Evolutionary conservation across 2,888 invertebrate genomes (phyloP), one percentile per base, ranked within the genome.

Genomic region (Pseudococcus longispinus): DNA sequence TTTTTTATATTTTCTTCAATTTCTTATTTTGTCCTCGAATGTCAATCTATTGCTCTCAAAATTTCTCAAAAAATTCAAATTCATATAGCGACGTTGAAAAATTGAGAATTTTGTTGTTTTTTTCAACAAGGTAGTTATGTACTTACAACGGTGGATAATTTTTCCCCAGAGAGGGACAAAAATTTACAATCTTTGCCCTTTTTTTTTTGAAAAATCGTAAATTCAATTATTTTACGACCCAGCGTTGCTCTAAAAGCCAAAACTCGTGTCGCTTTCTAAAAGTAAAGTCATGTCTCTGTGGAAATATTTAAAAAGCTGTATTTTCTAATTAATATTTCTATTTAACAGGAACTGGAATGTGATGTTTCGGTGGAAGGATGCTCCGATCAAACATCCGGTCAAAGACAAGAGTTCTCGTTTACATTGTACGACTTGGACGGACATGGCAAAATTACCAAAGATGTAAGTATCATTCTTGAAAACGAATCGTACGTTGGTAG

Each of bases 341-440:
- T 70, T 70, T 29, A 15, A 70, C 55, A 96, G 96, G 96, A 96
- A 92, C 94, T 96, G 91, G 96, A 96, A 89, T 96, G 96, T 91
- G 96, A 96, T 90, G 96, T 96, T 37, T 95, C 96, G 89, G 95
- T 96, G 89, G 95, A 96, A 89, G 91, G 91, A 51, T 83, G 83
- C n/a, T 46, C 20, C 51, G 74, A 84, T 83, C 55, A 87, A 74
- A 84, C 42, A 44, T 93, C 93, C 60, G 94, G 94, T 90, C 90
- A 91, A 87, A 90, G 91, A 26, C 92, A 92, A 89, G 92, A 92
- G 89, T 95, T 95, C 92, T 96, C 96, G 42, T 97, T 97, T 91
- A 97, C 97, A 46, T 93, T 97, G 88, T 97, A 97, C 90, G 97
- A 97, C 91, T 94, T 97, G 89, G 96, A 97, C 90, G 97, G 97